phyloP scores from a whole-genome alignment of 30 jellyfish, hydroid and myxozoan species.

The Hydractinia symbiolongicarpus region DNA sequence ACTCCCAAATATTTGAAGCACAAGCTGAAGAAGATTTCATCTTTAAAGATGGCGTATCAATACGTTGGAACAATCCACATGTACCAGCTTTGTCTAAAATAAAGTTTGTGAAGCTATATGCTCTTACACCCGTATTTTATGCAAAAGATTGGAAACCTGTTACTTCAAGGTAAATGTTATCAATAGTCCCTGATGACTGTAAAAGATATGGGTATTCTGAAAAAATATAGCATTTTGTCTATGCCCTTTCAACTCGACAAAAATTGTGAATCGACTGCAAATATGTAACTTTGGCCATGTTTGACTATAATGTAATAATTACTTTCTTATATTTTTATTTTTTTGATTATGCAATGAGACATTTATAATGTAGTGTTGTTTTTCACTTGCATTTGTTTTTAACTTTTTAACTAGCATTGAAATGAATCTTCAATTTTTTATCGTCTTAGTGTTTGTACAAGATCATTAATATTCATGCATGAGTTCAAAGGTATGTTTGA shows the following conservation, averaged over 20 bases:
- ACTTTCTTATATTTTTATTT: no score
- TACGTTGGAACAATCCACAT: constrained; percentile 20
- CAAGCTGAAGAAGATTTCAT: constrained; percentile 15
- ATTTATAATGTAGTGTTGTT: no score
- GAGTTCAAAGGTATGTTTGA: background rate
- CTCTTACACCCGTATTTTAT: constrained; percentile 3
- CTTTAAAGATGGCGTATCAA: background rate
- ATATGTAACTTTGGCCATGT: no score
- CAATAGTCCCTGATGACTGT: no score
- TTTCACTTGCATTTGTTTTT: no score
- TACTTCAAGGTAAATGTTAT: background rate
- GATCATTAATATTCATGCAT: background rate
- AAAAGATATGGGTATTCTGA: no score
- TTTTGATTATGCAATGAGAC: no score
- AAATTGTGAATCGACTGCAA: no score
- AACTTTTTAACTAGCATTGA: no score
- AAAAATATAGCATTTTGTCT: no score
- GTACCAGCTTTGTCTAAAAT: constrained; percentile 6
- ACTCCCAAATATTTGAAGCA: background rate
- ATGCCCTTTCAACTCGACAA: no score
- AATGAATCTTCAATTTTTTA: background rate
- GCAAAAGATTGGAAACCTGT: background rate
- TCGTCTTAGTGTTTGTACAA: background rate
- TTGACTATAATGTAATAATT: no score
- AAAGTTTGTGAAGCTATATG: background rate